phyloP scores from a whole-genome alignment of 1,140 invertebrate genomes.

The Andricus grossulariae region DNA sequence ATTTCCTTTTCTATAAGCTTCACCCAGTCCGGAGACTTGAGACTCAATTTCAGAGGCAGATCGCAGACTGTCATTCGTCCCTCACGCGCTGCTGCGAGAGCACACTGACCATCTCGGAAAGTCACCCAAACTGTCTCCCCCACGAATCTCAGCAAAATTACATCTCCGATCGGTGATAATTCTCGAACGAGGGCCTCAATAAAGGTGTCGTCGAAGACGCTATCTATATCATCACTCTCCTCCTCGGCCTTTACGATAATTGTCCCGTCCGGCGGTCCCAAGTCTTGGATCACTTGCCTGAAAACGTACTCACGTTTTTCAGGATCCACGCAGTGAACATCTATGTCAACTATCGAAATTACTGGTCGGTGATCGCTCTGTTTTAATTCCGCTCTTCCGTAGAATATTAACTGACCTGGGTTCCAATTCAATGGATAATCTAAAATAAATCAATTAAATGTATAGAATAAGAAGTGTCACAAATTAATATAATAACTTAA shows the following conservation, averaged over 20 bases:
- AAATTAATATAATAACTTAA: background rate
- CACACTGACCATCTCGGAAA: slow-evolving; percentile 90
- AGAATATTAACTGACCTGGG: slow-evolving; percentile 89
- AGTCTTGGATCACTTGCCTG: slow-evolving; percentile 87
- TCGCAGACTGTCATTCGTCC: slow-evolving; percentile 81
- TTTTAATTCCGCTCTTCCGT: slow-evolving; percentile 95
- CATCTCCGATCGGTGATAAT: slow-evolving; percentile 87
- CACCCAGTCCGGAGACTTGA: slow-evolving; percentile 92
- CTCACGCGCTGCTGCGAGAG: slow-evolving; percentile 83
- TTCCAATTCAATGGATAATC: slow-evolving; percentile 80
- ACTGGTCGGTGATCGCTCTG: slow-evolving; percentile 99
- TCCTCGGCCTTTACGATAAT: slow-evolving; percentile 83
- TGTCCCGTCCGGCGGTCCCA: slow-evolving; percentile 97
- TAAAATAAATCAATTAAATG: slow-evolving; percentile 43
- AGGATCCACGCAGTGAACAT: slow-evolving; percentile 87
- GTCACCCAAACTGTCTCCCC: slow-evolving; percentile 92
- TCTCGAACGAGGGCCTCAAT: slow-evolving; percentile 84
- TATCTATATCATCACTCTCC: slow-evolving; percentile 69
- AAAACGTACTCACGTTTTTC: slow-evolving; percentile 86
- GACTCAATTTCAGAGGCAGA: slow-evolving; percentile 81
- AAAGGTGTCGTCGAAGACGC: slow-evolving; percentile 82
- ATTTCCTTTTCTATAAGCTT: slow-evolving; percentile 88
- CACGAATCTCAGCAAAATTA: slow-evolving; percentile 94
- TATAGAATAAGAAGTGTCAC: background rate
- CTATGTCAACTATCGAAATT: slow-evolving; percentile 91